A percentile compares a stretch with the other conserved stretches of the same genome.
These are phyloP conservation scores for Petromus typicus DNA, from an alignment of 2,113 vertebrate genomes.

Conservation along the genomic window DNA sequence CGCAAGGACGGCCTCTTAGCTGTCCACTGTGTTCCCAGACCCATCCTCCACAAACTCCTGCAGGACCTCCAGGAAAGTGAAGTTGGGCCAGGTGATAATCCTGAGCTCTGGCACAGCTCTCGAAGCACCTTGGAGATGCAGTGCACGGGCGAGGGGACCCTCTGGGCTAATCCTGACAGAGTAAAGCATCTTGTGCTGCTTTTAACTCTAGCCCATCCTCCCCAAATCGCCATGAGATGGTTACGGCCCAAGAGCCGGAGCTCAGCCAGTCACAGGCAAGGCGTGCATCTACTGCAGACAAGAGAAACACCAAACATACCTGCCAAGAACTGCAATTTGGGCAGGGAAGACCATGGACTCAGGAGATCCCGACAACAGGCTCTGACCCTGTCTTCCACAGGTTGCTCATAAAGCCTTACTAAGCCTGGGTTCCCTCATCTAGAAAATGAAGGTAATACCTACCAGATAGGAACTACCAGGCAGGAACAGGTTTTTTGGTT, in stretches of 20 bases:
- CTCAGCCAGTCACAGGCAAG: neutral
- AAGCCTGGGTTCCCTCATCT: neutral
- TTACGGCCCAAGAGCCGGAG: neutral
- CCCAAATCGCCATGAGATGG: rapidly evolving
- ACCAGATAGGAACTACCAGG: neutral
- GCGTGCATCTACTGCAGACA: rapidly evolving
- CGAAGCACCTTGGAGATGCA: conserved; percentile 73
- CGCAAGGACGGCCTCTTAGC: neutral
- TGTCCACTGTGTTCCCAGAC: neutral
- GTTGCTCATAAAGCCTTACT: neutral
- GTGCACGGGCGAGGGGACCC: neutral
- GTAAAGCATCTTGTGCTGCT: neutral
- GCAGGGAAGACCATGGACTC: neutral
- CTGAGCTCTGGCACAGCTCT: neutral
- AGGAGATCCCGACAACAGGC: neutral
- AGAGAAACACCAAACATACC: neutral
- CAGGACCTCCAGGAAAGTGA: conserved; percentile 11
- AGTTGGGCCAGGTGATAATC: neutral
- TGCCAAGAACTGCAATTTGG: neutral
- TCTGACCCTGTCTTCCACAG: neutral
- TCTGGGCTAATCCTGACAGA: neutral
- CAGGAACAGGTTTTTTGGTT: neutral
- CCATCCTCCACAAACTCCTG: neutral
- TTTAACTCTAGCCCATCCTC: neutral
- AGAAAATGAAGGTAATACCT: neutral